Evolutionary conservation across 2,797 vertebrate genomes (phyloP).

Genomic region (Falco berigora): DNA sequence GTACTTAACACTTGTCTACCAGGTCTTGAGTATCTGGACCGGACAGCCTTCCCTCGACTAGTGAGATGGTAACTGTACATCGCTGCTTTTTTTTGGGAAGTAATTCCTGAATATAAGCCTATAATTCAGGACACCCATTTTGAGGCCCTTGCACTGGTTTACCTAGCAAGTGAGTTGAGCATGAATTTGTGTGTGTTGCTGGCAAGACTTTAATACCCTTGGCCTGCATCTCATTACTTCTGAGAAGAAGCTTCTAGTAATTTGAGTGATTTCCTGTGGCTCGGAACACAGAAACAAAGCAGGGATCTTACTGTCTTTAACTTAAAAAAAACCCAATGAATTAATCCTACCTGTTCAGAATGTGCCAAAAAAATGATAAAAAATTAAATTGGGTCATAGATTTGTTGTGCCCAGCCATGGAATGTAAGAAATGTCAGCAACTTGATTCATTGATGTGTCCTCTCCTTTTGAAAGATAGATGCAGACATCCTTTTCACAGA

Average conservation of each 20-base stretch:
- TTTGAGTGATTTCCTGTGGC: not conserved
- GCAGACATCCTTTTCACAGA: not conserved
- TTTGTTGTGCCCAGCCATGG: not conserved
- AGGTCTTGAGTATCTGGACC: not conserved
- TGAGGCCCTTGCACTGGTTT: not conserved
- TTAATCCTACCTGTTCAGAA: not conserved
- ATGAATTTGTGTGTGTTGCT: not conserved
- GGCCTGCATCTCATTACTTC: not conserved
- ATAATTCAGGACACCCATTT: not conserved
- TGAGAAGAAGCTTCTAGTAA: not conserved
- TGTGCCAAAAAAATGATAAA: not conserved
- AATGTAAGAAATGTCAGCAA: rapidly evolving
- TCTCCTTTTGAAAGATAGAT: too few species aligned
- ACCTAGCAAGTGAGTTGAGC: not conserved
- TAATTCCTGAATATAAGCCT: not conserved
- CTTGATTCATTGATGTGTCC: rapidly evolving
- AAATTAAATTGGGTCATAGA: not conserved
- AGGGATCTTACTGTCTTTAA: not conserved
- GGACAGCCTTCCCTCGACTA: not conserved
- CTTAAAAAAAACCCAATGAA: not conserved
- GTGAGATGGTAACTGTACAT: not conserved
- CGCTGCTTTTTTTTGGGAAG: not conserved
- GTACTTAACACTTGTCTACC: not conserved
- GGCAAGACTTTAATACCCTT: not conserved
- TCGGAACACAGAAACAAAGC: not conserved